Conservation (phyloP, 2,888 invertebrate species). For the Micoletzkya japonica region DNA sequence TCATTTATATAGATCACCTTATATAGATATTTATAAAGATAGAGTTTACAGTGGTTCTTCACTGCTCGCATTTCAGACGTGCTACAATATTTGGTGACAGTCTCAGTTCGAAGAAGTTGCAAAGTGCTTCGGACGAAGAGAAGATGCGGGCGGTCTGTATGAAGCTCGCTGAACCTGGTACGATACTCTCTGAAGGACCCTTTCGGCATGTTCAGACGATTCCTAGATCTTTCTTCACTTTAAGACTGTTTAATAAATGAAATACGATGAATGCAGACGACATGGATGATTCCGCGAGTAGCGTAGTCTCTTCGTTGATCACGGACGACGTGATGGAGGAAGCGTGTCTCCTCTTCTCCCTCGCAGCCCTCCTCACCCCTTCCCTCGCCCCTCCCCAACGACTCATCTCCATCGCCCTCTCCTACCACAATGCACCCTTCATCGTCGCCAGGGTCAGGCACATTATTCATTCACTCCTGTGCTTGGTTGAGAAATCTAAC, state of each 20-base stretch:
- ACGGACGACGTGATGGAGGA: slow-evolving; percentile 19
- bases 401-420: slow-evolving; percentile 10
- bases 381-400: background rate
- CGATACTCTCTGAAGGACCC: background rate
- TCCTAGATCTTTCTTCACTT: no score
- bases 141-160: slow-evolving; percentile 1
- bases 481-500: background rate
- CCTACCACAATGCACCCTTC: slow-evolving; percentile 14
- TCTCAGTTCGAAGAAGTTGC: background rate
- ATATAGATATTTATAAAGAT: background rate
- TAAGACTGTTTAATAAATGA: no score
- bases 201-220: no score
- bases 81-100: background rate
- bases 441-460: slow-evolving; percentile 6
- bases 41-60: background rate
- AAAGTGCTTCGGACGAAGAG: background rate
- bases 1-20: background rate
- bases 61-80: background rate
- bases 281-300: background rate
- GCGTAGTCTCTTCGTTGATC: slow-evolving; percentile 8
- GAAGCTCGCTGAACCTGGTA: slow-evolving; percentile 9
- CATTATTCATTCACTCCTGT: background rate
- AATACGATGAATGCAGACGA: slow-evolving; percentile 4
- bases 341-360: slow-evolving; percentile 3
- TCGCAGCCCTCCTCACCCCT: background rate